Evolutionary conservation across 2,797 vertebrate species (phyloP), one percentile per base, ranked within the genome.

Genomic region (Pseudochirops cupreus): DNA sequence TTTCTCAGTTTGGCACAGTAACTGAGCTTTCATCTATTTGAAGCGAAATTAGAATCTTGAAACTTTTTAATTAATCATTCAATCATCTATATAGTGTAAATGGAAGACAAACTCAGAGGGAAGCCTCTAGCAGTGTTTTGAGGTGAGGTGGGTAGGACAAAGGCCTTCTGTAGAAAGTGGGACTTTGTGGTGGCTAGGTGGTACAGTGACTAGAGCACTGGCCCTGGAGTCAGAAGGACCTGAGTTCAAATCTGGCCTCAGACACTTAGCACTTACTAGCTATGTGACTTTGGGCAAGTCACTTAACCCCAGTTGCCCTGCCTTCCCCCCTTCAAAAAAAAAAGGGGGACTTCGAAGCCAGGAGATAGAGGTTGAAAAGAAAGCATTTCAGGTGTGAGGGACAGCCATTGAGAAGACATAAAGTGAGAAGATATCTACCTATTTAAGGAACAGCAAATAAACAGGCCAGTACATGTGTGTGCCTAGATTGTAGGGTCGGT

Each of bases 1-100:
- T 10, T 2, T 46, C 18, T 24, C 28, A 0, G 1, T 7, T 1
- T 2, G 0, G 3, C 3, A 67, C 0, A 0, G 26, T 3, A 10
- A n/a, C 29, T 33, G 39, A 26, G 21, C 55, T 58, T 62, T 52
- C 14, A 0, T 55, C 6, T 31, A 1, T 28, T 31, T 1, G 31
- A 52, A 74, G 56, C 56, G 39, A 16, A 5, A 55, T 28, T 9
- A 53, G 33, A 82, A 21, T 59, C 5, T 2, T 93, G 5, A 33
- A 4, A 59, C 28, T 59, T 54, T 58, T 53, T 29, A 87, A 82
- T 74, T 16, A 74, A 21, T 39, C n/a, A 39, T 46, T 11, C 74
- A 50, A 0, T 50, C 39, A 24, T 46, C 74, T 46, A 50, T 28
- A 11, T 82, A 3, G 39, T 46, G 21, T 26, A 82, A 46, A 46